Evolutionary conservation across 2,113 vertebrate species (phyloP), one percentile per base, ranked within the genome.

Genomic region (Ictidomys tridecemlineatus): DNA sequence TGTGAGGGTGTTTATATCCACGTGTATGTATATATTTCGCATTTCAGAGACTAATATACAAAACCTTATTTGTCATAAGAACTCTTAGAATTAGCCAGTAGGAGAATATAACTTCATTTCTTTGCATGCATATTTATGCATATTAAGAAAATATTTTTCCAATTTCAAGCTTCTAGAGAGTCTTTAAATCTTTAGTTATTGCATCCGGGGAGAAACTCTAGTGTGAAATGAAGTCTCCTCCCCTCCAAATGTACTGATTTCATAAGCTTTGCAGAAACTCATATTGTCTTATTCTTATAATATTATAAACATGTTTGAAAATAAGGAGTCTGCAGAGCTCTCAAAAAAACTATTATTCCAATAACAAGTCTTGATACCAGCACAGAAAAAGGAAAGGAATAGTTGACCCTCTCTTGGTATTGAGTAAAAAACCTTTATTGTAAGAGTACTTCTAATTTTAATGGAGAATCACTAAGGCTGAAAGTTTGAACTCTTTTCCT

Each of bases 361-460:
- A 39, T 39, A 92, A 42, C 14, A 90, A 77, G 6, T 7, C 18
- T 65, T 53, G 12, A 42, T 48, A 63, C 8, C 42, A 79, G 73
- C 14, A 92, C 13, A 37, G 10, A 39, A 85, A 63, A 77, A 32
- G 5, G 12, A 72, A 73, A 4, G 2, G 1, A 9, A 3, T 56
- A 37, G 22, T 87, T 91, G 42, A 91, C 32, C 39, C 73, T 88
- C 34, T 42, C 11, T 67, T 37, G 48, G 34, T 12, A 13, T 22
- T 67, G 48, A 51, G 48, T 51, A 51, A 45, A 45, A 91, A 96
- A 63, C 45, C 6, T 82, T 94, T 85, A 74, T 69, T 97, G 20
- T 34, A 72, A 83, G 32, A 87, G 37, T 65, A 84, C 48, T 80
- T 87, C 79, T 90, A 45, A 85, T 32, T 89, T 58, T 88, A 95